phyloP scores from a whole-genome alignment of 2,113 vertebrate species.

The Octodon degus region DNA sequence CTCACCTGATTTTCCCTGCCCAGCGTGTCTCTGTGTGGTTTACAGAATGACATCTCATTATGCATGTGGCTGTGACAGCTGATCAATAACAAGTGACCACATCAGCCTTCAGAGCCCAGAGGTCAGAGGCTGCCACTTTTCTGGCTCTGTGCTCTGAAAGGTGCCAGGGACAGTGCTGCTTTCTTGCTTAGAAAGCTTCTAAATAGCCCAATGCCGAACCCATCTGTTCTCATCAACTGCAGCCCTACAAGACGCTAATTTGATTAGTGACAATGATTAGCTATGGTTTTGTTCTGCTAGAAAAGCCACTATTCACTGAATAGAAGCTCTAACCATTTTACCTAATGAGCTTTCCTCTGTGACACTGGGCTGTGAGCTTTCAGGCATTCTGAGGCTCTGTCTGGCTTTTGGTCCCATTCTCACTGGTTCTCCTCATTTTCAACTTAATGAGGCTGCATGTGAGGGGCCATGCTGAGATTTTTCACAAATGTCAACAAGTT shows the following conservation, averaged over 20 bases:
- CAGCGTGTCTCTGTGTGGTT: background rate
- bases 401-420: background rate
- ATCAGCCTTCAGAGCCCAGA: background rate
- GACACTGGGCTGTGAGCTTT: background rate
- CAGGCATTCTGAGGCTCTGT: background rate
- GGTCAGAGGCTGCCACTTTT: background rate
- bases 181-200: background rate
- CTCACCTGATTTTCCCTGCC: conserved; percentile 30
- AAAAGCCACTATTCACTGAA: conserved; percentile 27
- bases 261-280: conserved; percentile 36
- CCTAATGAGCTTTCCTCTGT: background rate
- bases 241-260: background rate
- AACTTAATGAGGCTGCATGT: background rate
- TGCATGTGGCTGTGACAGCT: background rate
- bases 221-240: conserved; percentile 16
- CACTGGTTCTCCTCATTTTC: background rate
- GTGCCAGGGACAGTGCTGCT: background rate
- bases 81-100: conserved; percentile 29
- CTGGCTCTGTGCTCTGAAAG: background rate
- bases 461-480: background rate
- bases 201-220: background rate
- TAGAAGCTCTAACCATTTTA: conserved; percentile 41
- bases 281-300: background rate
- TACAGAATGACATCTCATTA: conserved; percentile 15
- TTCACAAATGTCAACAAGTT: background rate